phyloP scores from a whole-genome alignment of 2,113 vertebrate species.

The Gila orcuttii region DNA sequence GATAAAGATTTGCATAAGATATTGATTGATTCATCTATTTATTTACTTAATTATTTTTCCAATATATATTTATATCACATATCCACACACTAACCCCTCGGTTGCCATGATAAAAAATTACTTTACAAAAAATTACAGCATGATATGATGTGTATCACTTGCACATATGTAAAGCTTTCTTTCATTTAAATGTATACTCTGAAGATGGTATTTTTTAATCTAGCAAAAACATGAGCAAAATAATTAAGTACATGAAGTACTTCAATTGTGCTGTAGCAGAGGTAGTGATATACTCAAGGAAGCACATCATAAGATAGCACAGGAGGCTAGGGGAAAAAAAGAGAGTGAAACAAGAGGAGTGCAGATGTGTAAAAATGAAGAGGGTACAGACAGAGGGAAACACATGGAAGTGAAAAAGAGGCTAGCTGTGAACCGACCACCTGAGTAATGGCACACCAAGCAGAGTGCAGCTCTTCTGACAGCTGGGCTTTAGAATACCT shows the following conservation, averaged over 20 bases:
- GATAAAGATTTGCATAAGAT: too few species aligned
- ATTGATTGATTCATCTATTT: too few species aligned
- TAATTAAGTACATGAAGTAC: slow-evolving; percentile 9
- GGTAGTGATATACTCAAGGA: neutral
- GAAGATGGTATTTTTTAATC: slow-evolving; percentile 45
- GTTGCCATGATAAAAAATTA: too few species aligned
- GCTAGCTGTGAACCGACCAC: neutral
- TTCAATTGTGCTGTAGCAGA: neutral
- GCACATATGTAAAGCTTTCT: neutral
- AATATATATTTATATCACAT: neutral
- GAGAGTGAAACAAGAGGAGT: neutral
- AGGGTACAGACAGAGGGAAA: neutral
- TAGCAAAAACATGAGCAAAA: slow-evolving; percentile 44
- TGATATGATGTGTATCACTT: neutral
- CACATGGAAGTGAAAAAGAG: neutral
- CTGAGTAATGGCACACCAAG: neutral
- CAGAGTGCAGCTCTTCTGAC: slow-evolving; percentile 13
- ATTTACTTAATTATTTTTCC: neutral
- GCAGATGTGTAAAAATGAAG: neutral
- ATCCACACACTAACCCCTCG: too few species aligned
- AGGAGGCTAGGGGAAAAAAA: neutral
- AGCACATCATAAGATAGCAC: neutral
- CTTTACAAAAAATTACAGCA: neutral
- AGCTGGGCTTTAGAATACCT: slow-evolving; percentile 18
- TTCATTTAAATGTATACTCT: neutral